Evolutionary conservation across 2,113 vertebrate genomes (phyloP), one percentile per base, ranked within the genome.

Genomic region (Sinocyclocheilus anshuiensis): DNA sequence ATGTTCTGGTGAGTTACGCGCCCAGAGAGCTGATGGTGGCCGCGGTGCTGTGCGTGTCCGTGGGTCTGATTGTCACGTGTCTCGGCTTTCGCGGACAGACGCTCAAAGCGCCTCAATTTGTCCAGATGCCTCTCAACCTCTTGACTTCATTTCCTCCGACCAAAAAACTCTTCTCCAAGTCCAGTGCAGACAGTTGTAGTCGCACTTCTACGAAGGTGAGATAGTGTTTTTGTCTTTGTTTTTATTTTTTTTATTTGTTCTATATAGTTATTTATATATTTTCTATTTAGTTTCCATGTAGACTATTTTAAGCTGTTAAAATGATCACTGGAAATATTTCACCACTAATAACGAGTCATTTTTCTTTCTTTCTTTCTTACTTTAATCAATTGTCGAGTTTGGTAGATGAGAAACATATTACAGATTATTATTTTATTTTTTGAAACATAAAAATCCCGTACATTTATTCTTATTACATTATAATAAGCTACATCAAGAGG

Each of bases 11-110:
- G 88, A 93, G 18, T 57, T 88, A 94, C 1, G 93, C 95, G 57
- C 94, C 93, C 59, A 95, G 91, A 92, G 96, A 98, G 93, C 87
- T 97, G 13, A 11, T 96, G 1, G 61, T 96, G 76, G 92, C 93
- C 8, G 89, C 90, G 48, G 85, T 94, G 22, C 84, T 96, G 45
- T 95, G 96, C 42, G 92, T 97, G 4, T 89, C 93, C 0, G 92
- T 93, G 1, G 96, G 96, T 0, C 93, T 97, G 90, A 87, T 97
- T 85, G 92, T 99, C 0, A 96, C 96, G 0, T 96, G 95, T 85
- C 0, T 89, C 79, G 83, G 89, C 12, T 92, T 89, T 67, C 86
- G 91, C 11, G 87, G 85, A 5, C 89, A 92, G 22, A 90, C 88
- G 81, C 91, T 86, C 77, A 90, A 82, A 48, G 89, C 92, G 7